These are phyloP conservation scores for Dendrolimus houi DNA, from an alignment of 2,888 invertebrate species.

Conservation along the genomic window DNA sequence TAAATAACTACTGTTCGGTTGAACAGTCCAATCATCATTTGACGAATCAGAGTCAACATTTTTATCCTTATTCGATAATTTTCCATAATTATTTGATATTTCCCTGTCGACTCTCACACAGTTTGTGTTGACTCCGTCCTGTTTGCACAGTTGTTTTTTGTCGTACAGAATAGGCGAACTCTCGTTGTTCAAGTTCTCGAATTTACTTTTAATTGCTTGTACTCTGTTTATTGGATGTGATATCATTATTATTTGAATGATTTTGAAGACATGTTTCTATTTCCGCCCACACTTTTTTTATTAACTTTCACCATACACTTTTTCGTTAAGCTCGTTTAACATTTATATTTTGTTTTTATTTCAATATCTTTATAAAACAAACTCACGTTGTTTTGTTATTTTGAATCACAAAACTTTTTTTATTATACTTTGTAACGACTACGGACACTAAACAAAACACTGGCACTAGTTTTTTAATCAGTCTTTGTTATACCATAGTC, in stretches of 20 bases:
- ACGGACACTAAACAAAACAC: slow-evolving; percentile 3
- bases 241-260: slow-evolving; percentile 63
- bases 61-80: slow-evolving; percentile 19
- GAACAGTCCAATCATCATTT: slow-evolving; percentile 25
- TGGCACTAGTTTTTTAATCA: slow-evolving; percentile 2
- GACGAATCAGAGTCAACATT: slow-evolving; percentile 24
- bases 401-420: not conserved
- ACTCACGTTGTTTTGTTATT: not conserved
- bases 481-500: not conserved
- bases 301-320: slow-evolving; percentile 2
- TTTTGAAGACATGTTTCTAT: slow-evolving; percentile 43
- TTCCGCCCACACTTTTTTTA: slow-evolving; percentile 4
- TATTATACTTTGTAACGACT: not conserved
- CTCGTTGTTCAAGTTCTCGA: slow-evolving; percentile 70
- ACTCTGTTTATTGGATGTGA: slow-evolving; percentile 73
- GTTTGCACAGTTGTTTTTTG: slow-evolving; percentile 25
- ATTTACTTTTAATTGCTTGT: slow-evolving; percentile 79
- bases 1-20: slow-evolving; percentile 57
- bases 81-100: slow-evolving; percentile 11
- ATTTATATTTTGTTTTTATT: slow-evolving; percentile 1
- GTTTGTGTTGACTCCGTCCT: slow-evolving; percentile 6
- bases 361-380: not conserved
- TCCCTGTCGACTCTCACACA: slow-evolving; percentile 7
- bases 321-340: not conserved
- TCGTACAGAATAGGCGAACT: slow-evolving; percentile 26